phyloP scores from a whole-genome alignment of 2,797 vertebrate genomes.

The Ptychadena robeensis region DNA sequence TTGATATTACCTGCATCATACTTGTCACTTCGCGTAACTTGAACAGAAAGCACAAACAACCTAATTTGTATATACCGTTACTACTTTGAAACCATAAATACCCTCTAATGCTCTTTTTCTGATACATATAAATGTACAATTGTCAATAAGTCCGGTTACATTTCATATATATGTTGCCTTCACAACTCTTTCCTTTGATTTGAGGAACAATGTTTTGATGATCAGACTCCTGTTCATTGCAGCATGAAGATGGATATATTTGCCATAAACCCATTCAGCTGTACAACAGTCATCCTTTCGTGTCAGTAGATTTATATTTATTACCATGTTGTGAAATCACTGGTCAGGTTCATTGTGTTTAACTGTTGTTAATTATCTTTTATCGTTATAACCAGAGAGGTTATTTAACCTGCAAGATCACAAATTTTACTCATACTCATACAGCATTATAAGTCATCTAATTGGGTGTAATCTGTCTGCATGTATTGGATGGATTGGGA shows the following conservation, averaged over 20 bases:
- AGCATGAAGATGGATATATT: not conserved
- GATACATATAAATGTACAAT: not conserved
- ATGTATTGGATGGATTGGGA: not conserved
- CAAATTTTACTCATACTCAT: no score
- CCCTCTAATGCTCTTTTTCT: not conserved
- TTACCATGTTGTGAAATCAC: not conserved
- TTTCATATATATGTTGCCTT: not conserved
- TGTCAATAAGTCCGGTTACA: not conserved
- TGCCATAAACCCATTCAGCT: not conserved
- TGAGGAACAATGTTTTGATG: not conserved
- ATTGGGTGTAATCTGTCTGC: not conserved
- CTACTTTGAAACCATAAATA: not conserved
- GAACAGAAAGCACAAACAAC: no score
- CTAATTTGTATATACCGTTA: no score
- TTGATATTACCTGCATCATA: no score
- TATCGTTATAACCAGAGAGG: not conserved
- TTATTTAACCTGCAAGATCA: not conserved
- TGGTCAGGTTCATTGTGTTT: slow-evolving; percentile 11
- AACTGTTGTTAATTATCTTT: not conserved
- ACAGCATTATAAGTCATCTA: not conserved
- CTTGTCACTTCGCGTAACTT: no score
- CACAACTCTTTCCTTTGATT: not conserved
- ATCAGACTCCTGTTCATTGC: not conserved
- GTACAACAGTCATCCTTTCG: not conserved
- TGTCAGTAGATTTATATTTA: not conserved